Percentiles rank a stretch among this genome's conserved stretches.
Evolutionary conservation across 2,797 vertebrate genomes (phyloP).

Genomic region (Falco biarmicus): DNA sequence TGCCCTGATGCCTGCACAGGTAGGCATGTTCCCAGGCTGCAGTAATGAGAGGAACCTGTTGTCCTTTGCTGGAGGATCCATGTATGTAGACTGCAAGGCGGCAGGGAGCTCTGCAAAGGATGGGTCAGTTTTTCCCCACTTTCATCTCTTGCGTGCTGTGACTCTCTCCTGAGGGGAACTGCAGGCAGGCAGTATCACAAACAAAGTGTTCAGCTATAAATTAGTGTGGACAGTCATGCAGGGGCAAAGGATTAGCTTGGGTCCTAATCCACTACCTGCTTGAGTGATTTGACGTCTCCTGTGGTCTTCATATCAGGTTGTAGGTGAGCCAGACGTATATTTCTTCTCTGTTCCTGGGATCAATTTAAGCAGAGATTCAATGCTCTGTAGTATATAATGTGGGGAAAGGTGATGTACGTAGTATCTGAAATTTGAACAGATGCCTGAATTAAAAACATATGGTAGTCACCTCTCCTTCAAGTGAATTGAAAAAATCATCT

Average conservation of each 20-base stretch:
- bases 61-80: background rate
- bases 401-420: background rate
- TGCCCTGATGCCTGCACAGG: background rate
- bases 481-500: background rate
- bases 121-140: rapidly evolving
- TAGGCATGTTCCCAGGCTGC: background rate
- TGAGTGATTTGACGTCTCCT: background rate
- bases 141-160: background rate
- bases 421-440: background rate
- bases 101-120: background rate
- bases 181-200: background rate
- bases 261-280: background rate
- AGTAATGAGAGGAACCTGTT: background rate
- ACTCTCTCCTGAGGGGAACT: background rate
- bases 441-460: background rate
- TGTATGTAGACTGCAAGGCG: rapidly evolving
- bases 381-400: background rate
- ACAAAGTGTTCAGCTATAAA: background rate
- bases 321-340: background rate
- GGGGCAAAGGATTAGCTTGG: background rate
- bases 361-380: background rate
- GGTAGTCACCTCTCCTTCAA: background rate
- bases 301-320: background rate
- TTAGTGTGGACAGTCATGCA: background rate
- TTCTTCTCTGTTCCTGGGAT: background rate